Evolutionary conservation across 2,797 vertebrate species (phyloP).

Genomic region (Balearica regulorum): DNA sequence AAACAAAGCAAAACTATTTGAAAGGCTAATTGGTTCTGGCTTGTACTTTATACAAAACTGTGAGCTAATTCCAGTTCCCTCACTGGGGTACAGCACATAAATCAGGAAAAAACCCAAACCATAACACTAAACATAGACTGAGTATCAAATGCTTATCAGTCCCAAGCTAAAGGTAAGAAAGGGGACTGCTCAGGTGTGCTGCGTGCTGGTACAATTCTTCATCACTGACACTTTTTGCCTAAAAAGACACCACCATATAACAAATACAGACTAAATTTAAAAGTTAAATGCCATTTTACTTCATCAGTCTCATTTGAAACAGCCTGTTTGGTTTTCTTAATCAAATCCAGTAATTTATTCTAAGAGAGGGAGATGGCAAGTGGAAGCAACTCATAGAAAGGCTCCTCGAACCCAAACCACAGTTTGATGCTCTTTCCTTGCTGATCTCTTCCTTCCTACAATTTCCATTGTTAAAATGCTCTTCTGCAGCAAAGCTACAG

Average conservation of each 20-base stretch:
- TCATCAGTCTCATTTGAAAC: not conserved
- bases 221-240: not conserved
- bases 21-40: slow-evolving; percentile 16
- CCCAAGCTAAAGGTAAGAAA: not conserved
- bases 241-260: not conserved
- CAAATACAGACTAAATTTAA: not conserved
- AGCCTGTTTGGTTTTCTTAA: not conserved
- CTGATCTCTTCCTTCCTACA: not conserved
- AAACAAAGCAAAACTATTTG: slow-evolving; percentile 15
- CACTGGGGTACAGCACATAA: not conserved
- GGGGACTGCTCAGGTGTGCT: not conserved
- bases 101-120: not conserved
- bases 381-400: not conserved
- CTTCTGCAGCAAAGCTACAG: not conserved
- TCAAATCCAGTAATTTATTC: not conserved
- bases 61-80: not conserved
- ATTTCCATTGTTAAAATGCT: not conserved
- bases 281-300: not conserved
- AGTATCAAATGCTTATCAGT: not conserved
- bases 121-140: not conserved
- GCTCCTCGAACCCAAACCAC: not conserved
- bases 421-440: not conserved
- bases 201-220: not conserved
- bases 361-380: not conserved
- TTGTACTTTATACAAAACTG: not conserved